Percentiles rank a stretch among this genome's conserved stretches.
Evolutionary conservation across 2,113 vertebrate genomes (phyloP).

Genomic region (Pomatostomus ruficeps): DNA sequence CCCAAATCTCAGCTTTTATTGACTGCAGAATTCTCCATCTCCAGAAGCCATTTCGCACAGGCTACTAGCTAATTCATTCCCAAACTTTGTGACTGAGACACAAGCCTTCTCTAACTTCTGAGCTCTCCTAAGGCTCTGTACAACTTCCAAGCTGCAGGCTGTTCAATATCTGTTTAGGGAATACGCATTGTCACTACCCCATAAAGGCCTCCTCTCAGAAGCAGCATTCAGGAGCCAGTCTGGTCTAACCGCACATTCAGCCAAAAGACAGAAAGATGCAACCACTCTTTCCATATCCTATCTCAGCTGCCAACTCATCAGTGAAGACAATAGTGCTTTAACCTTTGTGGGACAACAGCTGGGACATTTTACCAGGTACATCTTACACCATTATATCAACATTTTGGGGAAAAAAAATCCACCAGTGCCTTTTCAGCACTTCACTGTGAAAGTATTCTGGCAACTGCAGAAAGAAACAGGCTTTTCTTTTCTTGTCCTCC

Average conservation of each 20-base stretch:
- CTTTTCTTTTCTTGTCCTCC: not conserved
- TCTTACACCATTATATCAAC: not conserved
- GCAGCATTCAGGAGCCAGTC: not conserved
- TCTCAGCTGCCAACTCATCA: not conserved
- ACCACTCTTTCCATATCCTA: not conserved
- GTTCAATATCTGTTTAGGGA: not conserved
- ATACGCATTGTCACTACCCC: not conserved
- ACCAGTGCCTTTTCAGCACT: not conserved
- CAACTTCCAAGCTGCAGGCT: not conserved
- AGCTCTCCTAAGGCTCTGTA: not conserved
- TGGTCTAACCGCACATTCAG: not conserved
- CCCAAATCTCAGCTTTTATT: not conserved
- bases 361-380: not conserved
- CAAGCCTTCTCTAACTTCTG: not conserved
- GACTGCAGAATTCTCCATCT: not conserved
- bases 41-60: not conserved
- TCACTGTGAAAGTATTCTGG: not conserved
- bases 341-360: not conserved
- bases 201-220: not conserved
- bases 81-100: not conserved
- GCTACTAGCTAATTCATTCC: not conserved
- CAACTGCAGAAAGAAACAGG: not conserved
- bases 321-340: not conserved
- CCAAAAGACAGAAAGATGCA: not conserved
- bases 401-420: not conserved